These are phyloP conservation scores for Sylvietta virens DNA, from an alignment of 2,113 vertebrate genomes.

Conservation along the genomic window DNA sequence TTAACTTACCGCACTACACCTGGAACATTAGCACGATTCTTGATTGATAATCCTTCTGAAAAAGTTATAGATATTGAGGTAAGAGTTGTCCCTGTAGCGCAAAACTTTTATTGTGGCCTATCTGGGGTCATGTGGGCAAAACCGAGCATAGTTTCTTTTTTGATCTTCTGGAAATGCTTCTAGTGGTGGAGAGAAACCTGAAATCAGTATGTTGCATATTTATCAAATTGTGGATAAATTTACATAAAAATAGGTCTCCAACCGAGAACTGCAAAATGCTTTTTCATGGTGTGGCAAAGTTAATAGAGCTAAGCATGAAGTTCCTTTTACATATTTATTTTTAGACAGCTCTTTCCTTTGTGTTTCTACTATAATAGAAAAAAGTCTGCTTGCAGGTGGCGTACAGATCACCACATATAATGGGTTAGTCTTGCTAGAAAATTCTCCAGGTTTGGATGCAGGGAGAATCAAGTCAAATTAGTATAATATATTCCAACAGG, in stretches of 20 bases:
- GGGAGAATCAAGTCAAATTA: not conserved
- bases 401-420: accelerated
- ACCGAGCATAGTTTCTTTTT: not conserved
- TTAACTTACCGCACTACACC: constrained; percentile 95
- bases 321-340: not conserved
- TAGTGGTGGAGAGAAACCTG: not conserved
- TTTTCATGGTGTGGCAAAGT: not conserved
- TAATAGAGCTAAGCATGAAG: not conserved
- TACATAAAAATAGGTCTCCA: not conserved
- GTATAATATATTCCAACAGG: not conserved
- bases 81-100: not conserved
- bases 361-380: not conserved
- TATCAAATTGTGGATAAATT: not conserved
- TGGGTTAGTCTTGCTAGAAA: not conserved
- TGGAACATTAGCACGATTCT: constrained; percentile 90
- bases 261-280: not conserved
- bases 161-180: not conserved
- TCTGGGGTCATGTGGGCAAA: not conserved
- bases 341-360: not conserved
- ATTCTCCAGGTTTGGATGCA: not conserved
- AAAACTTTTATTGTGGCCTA: not conserved
- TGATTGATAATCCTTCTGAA: constrained; percentile 94
- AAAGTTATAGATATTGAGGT: constrained; percentile 97
- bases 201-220: not conserved
- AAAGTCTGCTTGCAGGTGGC: not conserved